A percentile compares a stretch with the other conserved stretches of the same genome.
Evolutionary conservation across 2,888 invertebrate species (phyloP).

Genomic region (Megalurothrips usitatus): DNA sequence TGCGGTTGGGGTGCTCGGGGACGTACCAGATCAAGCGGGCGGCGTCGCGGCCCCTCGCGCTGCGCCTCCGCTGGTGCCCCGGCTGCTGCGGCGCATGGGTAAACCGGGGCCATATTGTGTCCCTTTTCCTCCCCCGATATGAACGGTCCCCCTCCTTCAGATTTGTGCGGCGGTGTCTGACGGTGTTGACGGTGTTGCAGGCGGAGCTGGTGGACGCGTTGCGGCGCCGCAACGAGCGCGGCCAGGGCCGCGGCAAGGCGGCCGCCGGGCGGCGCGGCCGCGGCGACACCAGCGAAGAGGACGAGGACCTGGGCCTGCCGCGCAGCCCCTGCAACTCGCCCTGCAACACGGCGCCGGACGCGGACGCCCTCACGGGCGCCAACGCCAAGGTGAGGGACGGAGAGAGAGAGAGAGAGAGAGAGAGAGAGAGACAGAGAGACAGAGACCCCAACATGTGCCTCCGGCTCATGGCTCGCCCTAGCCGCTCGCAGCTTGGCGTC

Average conservation of each 20-base stretch:
- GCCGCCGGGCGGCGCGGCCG: conserved; percentile 51
- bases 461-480: too few species aligned
- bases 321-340: conserved; percentile 63
- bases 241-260: not conserved
- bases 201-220: conserved; percentile 72
- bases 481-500: too few species aligned
- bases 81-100: not conserved
- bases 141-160: too few species aligned
- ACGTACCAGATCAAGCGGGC: not conserved
- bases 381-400: not conserved
- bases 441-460: not conserved
- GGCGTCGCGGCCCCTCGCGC: not conserved
- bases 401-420: too few species aligned
- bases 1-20: not conserved
- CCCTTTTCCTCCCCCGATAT: too few species aligned
- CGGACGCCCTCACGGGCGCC: not conserved
- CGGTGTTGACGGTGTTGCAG: conserved; percentile 49
- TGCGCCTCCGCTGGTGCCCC: not conserved
- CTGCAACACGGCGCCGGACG: not conserved
- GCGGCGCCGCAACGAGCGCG: conserved; percentile 48
- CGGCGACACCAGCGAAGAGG: conserved; percentile 64
- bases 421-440: too few species aligned
- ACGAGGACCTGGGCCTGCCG: conserved; percentile 70
- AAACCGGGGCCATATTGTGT: not conserved
- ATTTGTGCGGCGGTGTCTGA: too few species aligned